Conservation (phyloP, 2,888 invertebrate genomes). For the Cephus rjabovi region DNA sequence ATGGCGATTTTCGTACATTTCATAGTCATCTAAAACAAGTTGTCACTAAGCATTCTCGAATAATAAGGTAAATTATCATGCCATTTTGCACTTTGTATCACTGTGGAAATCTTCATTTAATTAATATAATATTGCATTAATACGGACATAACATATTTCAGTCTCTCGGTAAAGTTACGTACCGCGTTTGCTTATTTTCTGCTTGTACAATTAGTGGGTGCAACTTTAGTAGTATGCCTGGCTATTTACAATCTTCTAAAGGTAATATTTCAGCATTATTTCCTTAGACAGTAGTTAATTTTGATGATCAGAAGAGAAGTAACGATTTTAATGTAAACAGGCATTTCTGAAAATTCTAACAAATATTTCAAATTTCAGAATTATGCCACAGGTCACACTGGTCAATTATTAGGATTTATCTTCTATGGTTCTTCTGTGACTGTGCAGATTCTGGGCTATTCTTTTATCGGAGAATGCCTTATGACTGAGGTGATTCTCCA, state of each 20-base stretch:
- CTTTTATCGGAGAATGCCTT: conserved; percentile 38
- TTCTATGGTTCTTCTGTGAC: conserved; percentile 26
- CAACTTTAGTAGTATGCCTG: conserved; percentile 24
- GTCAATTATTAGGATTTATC: conserved; percentile 19
- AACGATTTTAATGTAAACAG: neutral
- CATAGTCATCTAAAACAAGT: neutral
- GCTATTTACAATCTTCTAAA: conserved; percentile 15
- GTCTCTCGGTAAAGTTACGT: neutral
- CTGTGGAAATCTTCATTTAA: neutral
- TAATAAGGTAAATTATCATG: neutral
- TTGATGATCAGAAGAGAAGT: neutral
- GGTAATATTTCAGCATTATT: conserved; percentile 12
- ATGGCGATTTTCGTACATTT: neutral
- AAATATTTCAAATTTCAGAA: neutral
- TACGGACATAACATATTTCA: neutral
- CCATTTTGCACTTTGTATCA: neutral
- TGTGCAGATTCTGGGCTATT: conserved; percentile 35
- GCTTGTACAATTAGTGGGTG: conserved; percentile 22
- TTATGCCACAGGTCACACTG: neutral
- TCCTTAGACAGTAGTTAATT: neutral
- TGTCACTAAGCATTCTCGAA: neutral
- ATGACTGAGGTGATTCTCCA: conserved; percentile 29
- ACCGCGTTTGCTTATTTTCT: conserved; percentile 11
- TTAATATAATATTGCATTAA: neutral
- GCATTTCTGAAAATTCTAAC: neutral